These are phyloP conservation scores for Meta bourneti DNA, from an alignment of 2,888 invertebrate genomes.

Conservation along the genomic window DNA sequence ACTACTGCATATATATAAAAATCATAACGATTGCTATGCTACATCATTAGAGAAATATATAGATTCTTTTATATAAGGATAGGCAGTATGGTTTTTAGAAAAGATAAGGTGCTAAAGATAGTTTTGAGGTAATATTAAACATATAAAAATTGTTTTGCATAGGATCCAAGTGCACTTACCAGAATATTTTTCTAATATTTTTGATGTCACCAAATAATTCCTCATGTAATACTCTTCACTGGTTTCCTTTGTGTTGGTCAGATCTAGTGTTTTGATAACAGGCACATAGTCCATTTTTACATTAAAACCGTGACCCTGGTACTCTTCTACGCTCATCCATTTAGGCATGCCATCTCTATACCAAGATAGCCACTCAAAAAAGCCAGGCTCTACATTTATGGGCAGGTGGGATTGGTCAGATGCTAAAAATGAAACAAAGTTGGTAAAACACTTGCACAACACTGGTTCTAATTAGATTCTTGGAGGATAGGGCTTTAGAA, in stretches of 20 bases:
- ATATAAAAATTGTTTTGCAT: no score
- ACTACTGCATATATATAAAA: no score
- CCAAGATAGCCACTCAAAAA: constrained; percentile 97
- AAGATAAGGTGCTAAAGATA: no score
- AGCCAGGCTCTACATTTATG: constrained; percentile 91
- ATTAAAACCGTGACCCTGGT: constrained; percentile 87
- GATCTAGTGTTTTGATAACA: constrained; percentile 83
- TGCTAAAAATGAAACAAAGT: constrained; percentile 81
- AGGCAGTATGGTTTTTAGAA: neutral
- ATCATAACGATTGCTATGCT: no score
- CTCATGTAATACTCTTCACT: constrained; percentile 86
- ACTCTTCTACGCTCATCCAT: constrained; percentile 89
- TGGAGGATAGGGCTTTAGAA: neutral
- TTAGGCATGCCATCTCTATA: constrained; percentile 86
- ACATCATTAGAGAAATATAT: no score
- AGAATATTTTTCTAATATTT: constrained; percentile 84
- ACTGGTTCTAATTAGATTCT: constrained; percentile 1
- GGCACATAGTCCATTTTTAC: constrained; percentile 87
- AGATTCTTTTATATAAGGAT: no score
- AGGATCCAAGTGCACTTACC: constrained; percentile 79
- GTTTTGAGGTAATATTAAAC: no score
- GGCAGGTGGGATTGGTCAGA: constrained; percentile 84
- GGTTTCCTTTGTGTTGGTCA: constrained; percentile 84
- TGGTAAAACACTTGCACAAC: neutral
- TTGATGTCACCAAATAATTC: constrained; percentile 84